These are phyloP conservation scores for Batillaria attramentaria DNA, from an alignment of 1,140 invertebrate species.

Conservation along the genomic window DNA sequence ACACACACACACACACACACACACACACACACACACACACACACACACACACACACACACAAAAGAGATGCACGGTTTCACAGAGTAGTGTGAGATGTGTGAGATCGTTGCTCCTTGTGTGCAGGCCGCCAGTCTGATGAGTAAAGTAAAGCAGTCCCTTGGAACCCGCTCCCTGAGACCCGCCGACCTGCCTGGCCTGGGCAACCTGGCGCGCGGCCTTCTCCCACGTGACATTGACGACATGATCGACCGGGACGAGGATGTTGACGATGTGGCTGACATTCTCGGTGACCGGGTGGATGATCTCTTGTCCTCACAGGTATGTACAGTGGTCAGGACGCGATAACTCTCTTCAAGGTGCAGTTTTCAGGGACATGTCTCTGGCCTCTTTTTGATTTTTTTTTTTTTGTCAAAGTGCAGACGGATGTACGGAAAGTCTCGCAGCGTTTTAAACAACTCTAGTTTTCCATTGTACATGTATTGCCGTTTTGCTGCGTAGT, in stretches of 20 bases:
- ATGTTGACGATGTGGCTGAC: conserved; percentile 38
- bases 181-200: conserved; percentile 17
- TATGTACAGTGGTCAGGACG: neutral
- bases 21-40: no score
- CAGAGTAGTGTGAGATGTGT: no score
- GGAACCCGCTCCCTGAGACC: conserved; percentile 8
- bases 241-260: conserved; percentile 27
- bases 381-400: no score
- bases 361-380: neutral
- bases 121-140: conserved; percentile 23
- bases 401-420: no score
- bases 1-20: no score
- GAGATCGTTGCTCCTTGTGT: neutral
- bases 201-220: conserved; percentile 27
- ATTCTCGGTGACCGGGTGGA: conserved; percentile 33
- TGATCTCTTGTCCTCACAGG: conserved; percentile 30
- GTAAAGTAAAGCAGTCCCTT: conserved; percentile 13
- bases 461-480: no score
- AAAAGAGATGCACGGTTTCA: no score
- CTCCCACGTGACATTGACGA: conserved; percentile 36
- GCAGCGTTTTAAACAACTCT: no score
- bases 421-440: no score
- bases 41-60: no score
- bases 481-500: no score
- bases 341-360: neutral